Conservation (phyloP, 2,888 invertebrate genomes). For the Lasioglossum pauxillum region DNA sequence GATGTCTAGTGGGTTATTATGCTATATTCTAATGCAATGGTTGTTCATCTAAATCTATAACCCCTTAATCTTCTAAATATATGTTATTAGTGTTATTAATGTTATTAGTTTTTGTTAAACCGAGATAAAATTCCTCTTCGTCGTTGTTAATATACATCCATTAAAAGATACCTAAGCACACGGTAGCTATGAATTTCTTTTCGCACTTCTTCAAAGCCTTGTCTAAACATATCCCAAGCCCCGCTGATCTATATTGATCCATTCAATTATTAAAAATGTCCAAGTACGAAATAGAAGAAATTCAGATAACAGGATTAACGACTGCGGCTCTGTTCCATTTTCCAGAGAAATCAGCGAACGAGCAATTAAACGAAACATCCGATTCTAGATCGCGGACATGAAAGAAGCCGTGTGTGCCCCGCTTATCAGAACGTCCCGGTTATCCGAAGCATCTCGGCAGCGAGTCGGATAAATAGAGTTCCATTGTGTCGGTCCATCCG, state of each 20-base stretch:
- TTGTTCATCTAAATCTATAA: too few species aligned
- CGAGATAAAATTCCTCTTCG: too few species aligned
- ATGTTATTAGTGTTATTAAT: too few species aligned
- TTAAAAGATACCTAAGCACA: too few species aligned
- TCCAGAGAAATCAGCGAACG: not conserved
- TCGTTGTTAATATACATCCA: too few species aligned
- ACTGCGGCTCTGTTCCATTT: not conserved
- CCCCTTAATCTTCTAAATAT: too few species aligned
- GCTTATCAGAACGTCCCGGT: conserved; percentile 1
- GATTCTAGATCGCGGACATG: not conserved
- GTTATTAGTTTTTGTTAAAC: too few species aligned
- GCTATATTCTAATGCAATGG: too few species aligned
- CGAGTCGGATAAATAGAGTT: not conserved
- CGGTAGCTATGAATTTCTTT: too few species aligned
- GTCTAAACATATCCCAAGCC: too few species aligned
- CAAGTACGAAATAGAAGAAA: not conserved
- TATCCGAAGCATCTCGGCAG: not conserved
- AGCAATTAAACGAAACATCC: conserved; percentile 1
- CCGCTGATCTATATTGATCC: too few species aligned
- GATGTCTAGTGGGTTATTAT: not conserved
- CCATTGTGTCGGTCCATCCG: not conserved
- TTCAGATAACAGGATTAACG: not conserved
- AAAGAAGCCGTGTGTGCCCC: not conserved
- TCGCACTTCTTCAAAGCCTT: too few species aligned
- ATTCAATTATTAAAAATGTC: not conserved